A percentile compares a stretch with the other conserved stretches of the same genome.
Evolutionary conservation across 2,888 invertebrate genomes (phyloP).

Genomic region (Platycheirus rosarum): DNA sequence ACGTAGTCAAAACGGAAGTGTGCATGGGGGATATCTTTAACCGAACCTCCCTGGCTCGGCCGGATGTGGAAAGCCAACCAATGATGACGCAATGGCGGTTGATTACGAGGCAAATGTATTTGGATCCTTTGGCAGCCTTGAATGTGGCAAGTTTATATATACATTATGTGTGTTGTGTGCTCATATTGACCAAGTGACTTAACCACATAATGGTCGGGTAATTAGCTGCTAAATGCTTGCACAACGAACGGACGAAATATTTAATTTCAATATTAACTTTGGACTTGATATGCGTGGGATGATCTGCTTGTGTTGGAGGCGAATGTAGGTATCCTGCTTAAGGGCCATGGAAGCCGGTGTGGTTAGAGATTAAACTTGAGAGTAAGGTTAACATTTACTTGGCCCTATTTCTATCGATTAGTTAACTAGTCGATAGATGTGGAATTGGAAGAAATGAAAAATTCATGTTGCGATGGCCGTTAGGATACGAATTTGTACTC

Average conservation of each 20-base stretch:
- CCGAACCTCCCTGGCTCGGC: neutral
- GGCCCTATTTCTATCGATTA: no score
- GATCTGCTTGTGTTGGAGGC: no score
- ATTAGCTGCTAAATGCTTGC: slow-evolving; percentile 63
- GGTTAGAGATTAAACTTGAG: no score
- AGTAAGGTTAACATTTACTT: no score
- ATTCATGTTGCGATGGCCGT: no score
- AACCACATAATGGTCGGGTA: slow-evolving; percentile 60
- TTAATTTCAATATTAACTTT: slow-evolving; percentile 56
- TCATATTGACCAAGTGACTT: slow-evolving; percentile 51
- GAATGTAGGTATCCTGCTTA: no score
- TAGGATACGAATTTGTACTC: no score
- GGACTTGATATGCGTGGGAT: neutral
- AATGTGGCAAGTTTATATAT: neutral
- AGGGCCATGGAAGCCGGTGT: no score
- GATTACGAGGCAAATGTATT: slow-evolving; percentile 9
- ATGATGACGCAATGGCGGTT: slow-evolving; percentile 10
- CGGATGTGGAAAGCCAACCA: neutral
- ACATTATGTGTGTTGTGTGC: neutral
- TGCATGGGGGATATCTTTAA: slow-evolving; percentile 16
- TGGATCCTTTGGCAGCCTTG: neutral
- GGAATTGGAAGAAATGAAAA: no score
- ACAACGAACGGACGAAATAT: slow-evolving; percentile 41
- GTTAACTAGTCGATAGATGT: no score
- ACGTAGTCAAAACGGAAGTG: slow-evolving; percentile 34